Base-by-base conservation (phyloP, 2,113 vertebrate genomes). In the Pygoscelis adeliae region DNA sequence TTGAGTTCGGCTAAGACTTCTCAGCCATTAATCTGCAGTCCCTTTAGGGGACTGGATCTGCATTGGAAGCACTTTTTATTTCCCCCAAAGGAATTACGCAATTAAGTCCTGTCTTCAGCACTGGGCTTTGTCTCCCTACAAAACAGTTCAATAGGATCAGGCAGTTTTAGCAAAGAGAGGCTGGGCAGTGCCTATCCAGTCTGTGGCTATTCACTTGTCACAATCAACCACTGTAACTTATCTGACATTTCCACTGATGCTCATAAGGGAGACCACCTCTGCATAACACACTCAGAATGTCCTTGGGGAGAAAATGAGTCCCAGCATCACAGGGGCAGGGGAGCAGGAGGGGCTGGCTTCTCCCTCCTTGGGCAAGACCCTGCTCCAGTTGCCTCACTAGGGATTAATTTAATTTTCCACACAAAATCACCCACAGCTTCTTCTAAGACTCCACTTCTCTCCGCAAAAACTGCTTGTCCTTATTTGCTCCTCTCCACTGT, bases 341-440 rank as follows among this genome's bases (percentile, higher is more conserved):
- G 29, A 72, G 34, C 30, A 80, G 46, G 55, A 86, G 36, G 30
- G 46, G 34, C 38, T 95, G 85, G 70, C 83, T 89, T 93, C 47
- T 26, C 74, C 40, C 80, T 88, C 53, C 72, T 50, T 61, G 30
- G 69, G 81, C 62, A 97, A 90, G 58, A 73, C 50, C 74, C 70
- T 44, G 62, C 74, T 95, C 67, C 67, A 81, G 38, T 73, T 78
- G 56, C 88, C 69, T 95, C 38, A 40, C 61, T 77, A 40, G 73
- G 44, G 73, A 58, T 95, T 94, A 92, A 97, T 97, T 96, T 83
- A 80, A 87, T 96, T 97, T 96, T 96, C 83, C 50, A 50, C 61
- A 87, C 59, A 96, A 80, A 84, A 79, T 53, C 81, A 90, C 30
- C 71, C 53, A 59, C 16, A 59, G 77, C 90, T 94, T 80, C 85